Evolutionary conservation across 92 coral and sea anemone species (phyloP).

Genomic region (Parazoanthus swiftii): DNA sequence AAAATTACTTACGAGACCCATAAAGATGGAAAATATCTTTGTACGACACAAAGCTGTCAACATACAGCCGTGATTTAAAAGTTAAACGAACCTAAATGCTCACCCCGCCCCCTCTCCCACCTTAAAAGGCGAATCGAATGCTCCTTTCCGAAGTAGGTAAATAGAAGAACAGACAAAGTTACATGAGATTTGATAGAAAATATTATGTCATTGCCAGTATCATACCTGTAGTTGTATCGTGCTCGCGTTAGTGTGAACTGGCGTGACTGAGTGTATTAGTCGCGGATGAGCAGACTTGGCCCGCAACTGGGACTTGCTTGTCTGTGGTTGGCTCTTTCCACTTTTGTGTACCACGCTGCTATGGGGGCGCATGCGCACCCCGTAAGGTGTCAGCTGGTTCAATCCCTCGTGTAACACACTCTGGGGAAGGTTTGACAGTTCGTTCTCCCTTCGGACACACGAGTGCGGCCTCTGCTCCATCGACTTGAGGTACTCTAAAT

Average conservation of each 20-base stretch:
- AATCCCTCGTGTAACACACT: slow-evolving; percentile 63
- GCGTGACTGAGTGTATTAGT: slow-evolving; percentile 66
- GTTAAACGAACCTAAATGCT: background rate
- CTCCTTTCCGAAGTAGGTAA: too few relatives aligned
- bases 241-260: slow-evolving; percentile 88
- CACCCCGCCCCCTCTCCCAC: background rate
- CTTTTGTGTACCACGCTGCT: slow-evolving; percentile 51
- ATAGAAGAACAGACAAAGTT: background rate
- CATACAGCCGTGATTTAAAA: background rate
- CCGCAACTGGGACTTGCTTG: slow-evolving; percentile 68
- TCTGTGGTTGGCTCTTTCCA: slow-evolving; percentile 51
- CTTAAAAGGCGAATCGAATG: background rate
- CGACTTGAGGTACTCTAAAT: slow-evolving; percentile 54
- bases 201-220: background rate
- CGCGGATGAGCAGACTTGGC: slow-evolving; percentile 97
- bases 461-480: slow-evolving; percentile 55
- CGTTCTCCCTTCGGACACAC: slow-evolving; percentile 50
- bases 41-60: background rate
- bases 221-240: slow-evolving; percentile 78
- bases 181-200: too few relatives aligned
- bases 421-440: slow-evolving; percentile 60
- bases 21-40: background rate
- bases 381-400: slow-evolving; percentile 51
- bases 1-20: too few relatives aligned
- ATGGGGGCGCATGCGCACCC: slow-evolving; percentile 61